Evolutionary conservation across 2,888 invertebrate genomes (phyloP), one percentile per base, ranked within the genome.

Genomic region (Agrotis segetum): DNA sequence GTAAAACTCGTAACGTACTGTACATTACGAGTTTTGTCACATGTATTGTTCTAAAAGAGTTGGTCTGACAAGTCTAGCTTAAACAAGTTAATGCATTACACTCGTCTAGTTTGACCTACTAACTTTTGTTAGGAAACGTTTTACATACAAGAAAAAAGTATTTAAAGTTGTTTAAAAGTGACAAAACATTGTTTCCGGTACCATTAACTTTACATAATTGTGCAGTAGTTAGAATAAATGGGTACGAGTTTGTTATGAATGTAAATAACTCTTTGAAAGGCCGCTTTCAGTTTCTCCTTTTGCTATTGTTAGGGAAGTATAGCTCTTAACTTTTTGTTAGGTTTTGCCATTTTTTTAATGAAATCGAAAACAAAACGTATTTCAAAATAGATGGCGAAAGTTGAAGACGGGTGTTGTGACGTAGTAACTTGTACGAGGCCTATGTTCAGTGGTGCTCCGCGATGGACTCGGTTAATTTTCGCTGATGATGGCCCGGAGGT

Each of bases 181-280:
- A n/a, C 56, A 46, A 68, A 58, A 65, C 65, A 14, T 3, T 14
- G 29, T 61, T 71, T 66, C 49, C 52, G 47, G n/a, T 3, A 13
- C 19, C 16, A 59, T 53, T 79, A n/a, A 55, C 6, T 73, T 79
- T 66, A 53, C 46, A 65, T 72, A 79, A 76, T 69, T 69, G 61
- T 52, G 19, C 7, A 3, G 52, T 21, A 53, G 29, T 59, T 21
- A 40, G 4, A 50, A 34, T 56, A 55, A 71, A 62, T 47, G 14
- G 5, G 17, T 46, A 11, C 16, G 11, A n/a, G 16, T 19, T 13
- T 17, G 11, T 19, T 71, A 47, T 24, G 46, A 62, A 53, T 46
- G 5, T 17, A 7, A 34, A 60, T 44, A 16, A 50, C 14, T 19
- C 21, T 50, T 59, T 58, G 53, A 16, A 50, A 50, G 19, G 44